Percentiles rank a stretch among this genome's conserved stretches.
phyloP scores from a whole-genome alignment of 2,888 invertebrate genomes.

The Athripsodes cinereus region DNA sequence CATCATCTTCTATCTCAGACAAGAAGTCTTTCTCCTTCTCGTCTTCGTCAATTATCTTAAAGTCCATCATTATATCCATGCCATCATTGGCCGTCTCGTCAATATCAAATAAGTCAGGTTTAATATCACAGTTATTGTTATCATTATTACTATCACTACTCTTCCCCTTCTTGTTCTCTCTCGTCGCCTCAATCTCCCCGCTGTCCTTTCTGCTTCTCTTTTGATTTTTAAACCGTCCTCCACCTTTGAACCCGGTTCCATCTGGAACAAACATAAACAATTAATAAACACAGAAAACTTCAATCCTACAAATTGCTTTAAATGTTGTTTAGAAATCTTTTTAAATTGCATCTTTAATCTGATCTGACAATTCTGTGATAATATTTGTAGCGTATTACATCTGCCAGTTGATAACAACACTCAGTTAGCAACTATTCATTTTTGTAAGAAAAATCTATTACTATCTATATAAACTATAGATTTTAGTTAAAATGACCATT shows the following conservation, averaged over 20 bases:
- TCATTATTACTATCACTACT: conserved; percentile 35
- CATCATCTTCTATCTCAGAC: conserved; percentile 49
- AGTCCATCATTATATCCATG: conserved; percentile 44
- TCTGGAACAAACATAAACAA: conserved; percentile 7
- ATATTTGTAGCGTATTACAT: too few relatives aligned
- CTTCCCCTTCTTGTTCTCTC: conserved; percentile 40
- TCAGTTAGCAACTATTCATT: too few relatives aligned
- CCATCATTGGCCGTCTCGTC: conserved; percentile 50
- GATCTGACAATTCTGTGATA: too few relatives aligned
- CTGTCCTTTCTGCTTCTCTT: conserved; percentile 56
- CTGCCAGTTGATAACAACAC: too few relatives aligned
- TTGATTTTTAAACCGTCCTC: conserved; percentile 35
- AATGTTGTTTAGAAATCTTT: too few relatives aligned
- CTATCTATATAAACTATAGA: too few relatives aligned
- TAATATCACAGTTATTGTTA: conserved; percentile 26
- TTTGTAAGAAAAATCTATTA: too few relatives aligned
- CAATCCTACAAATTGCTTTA: too few relatives aligned
- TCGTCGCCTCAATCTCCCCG: conserved; percentile 39
- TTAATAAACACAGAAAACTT: background rate
- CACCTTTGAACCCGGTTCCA: conserved; percentile 19
- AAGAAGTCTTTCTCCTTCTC: conserved; percentile 45
- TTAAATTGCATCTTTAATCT: too few relatives aligned
- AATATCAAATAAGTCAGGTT: conserved; percentile 34
- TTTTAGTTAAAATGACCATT: too few relatives aligned
- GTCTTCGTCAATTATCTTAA: conserved; percentile 22